Base-by-base conservation (phyloP, 2,888 invertebrate species). In the Parasteatoda lunata region DNA sequence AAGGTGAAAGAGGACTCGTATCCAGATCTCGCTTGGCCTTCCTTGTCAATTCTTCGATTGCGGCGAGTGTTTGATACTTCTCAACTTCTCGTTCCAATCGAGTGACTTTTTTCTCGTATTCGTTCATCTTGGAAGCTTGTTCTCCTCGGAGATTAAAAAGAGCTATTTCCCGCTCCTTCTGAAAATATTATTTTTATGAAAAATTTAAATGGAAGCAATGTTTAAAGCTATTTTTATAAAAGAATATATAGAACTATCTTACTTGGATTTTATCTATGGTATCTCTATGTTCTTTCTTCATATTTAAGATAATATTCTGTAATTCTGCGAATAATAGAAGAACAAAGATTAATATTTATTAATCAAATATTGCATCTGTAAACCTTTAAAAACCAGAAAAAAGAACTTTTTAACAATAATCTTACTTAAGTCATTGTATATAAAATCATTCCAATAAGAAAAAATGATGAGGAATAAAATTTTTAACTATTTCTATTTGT, bases 61-160 rank as follows among this genome's bases (percentile, higher is more conserved):
- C 93, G 9, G 93, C 93, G 66, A 94, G 91, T 1, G 94, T 94
- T 90, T 93, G 93, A 90, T 93, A 93, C 90, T 93, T 93, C 88
- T 94, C 94, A n/a, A 94, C 92, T 91, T 94, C 94, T 79, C 91
- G 90, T 90, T 93, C 92, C 72, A 94, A 91, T 49, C 92, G 91
- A 65, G 90, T 90, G 4, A 93, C 91, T 84, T 91, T 92, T 59
- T 92, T 91, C 13, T 92, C 91, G 70, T 92, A 91, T 77, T 93
- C 92, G 48, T 91, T 90, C 45, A 93, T 89, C 81, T 91, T 90
- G 73, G 90, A 91, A 45, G 92, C 91, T 70, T 92, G 92, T 84
- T 93, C 93, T n/a, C 91, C 91, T 59, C 91, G 90, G 7, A 90
- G 86, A 11, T 89, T 89, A 66, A 89, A 88, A 49, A 91, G 88